A percentile compares a stretch with the other conserved stretches of the same genome.
Conservation (phyloP, 2,113 vertebrate species). For the Microtus oregoni region DNA sequence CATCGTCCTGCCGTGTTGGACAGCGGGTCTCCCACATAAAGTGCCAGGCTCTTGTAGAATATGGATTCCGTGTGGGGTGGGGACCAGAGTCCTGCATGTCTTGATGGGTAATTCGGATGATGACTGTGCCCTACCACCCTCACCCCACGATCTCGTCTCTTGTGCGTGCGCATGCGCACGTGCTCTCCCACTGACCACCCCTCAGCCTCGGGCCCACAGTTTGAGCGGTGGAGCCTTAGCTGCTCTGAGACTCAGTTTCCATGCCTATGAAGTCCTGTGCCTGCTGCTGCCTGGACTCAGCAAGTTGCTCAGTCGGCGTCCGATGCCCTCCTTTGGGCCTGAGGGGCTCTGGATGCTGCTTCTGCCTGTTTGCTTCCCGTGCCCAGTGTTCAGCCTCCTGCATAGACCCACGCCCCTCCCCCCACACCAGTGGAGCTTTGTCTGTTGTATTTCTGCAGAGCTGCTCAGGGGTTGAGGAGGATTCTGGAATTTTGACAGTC, state of each 20-base stretch:
- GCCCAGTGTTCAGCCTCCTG: background rate
- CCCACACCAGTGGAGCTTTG: background rate
- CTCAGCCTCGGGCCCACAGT: background rate
- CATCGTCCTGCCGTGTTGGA: background rate
- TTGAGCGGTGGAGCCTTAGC: background rate
- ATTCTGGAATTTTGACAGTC: slow-evolving; percentile 61
- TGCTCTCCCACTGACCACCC: background rate
- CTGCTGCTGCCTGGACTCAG: background rate
- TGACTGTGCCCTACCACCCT: background rate
- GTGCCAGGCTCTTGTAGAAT: background rate
- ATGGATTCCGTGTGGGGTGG: background rate
- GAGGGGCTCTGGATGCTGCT: background rate
- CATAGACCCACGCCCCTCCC: background rate
- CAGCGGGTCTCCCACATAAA: background rate
- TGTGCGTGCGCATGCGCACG: too few relatives aligned
- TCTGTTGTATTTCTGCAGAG: background rate
- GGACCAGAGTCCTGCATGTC: background rate
- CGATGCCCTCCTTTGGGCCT: background rate
- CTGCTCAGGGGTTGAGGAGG: background rate
- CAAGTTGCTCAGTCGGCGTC: background rate
- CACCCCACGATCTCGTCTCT: too few relatives aligned
- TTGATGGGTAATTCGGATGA: background rate
- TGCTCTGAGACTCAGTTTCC: background rate
- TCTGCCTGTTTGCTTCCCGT: fast-evolving
- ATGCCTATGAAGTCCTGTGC: background rate